Evolutionary conservation across 2,113 vertebrate species (phyloP).

Genomic region (Bombycilla garrulus): DNA sequence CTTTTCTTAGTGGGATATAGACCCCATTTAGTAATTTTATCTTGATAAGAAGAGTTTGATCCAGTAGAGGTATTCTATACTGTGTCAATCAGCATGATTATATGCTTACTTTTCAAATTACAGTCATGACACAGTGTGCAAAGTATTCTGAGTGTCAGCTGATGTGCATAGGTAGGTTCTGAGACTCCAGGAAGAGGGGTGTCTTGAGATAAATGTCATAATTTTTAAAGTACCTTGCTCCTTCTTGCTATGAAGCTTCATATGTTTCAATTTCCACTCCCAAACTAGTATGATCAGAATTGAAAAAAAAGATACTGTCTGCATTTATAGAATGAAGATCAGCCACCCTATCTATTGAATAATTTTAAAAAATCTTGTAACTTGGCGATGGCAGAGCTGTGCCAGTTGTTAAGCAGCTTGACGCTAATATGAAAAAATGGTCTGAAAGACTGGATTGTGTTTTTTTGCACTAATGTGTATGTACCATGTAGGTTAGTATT

Average conservation of each 20-base stretch:
- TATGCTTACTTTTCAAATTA: neutral
- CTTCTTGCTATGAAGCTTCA: neutral
- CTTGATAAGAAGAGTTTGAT: neutral
- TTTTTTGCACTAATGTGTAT: neutral
- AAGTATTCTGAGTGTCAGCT: neutral
- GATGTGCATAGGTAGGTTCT: neutral
- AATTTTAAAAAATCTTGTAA: neutral
- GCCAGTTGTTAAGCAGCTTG: neutral
- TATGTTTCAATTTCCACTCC: neutral
- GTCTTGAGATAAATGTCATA: neutral
- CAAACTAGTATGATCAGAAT: neutral
- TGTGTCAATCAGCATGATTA: neutral
- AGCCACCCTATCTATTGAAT: neutral
- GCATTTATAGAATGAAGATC: neutral
- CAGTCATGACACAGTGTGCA: neutral
- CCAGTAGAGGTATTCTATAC: neutral
- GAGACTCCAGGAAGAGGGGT: neutral
- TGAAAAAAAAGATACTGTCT: neutral
- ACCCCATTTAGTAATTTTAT: neutral
- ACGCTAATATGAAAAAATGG: neutral
- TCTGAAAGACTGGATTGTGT: neutral
- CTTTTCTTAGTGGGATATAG: neutral
- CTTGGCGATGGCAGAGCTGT: neutral
- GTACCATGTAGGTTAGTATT: neutral
- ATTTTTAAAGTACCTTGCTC: neutral